Percentiles rank a stretch among this genome's conserved stretches.
Evolutionary conservation across 2,888 invertebrate species (phyloP).

Genomic region (Sinodicranocentrus sp.): DNA sequence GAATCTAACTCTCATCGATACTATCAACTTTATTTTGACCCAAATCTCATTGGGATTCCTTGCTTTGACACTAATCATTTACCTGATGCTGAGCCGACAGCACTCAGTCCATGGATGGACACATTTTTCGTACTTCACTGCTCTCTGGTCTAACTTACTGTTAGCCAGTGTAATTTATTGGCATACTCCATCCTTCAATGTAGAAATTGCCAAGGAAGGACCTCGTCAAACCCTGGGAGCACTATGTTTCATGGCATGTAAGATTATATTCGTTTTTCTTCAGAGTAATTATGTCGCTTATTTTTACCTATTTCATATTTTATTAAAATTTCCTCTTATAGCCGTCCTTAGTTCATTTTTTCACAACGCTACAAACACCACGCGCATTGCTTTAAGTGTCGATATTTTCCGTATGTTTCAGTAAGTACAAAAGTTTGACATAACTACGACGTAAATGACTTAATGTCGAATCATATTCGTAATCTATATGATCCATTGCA

Average conservation of each 20-base stretch:
- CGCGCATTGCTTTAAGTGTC: slow-evolving; percentile 62
- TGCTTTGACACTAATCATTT: slow-evolving; percentile 66
- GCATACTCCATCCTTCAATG: slow-evolving; percentile 60
- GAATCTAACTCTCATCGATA: slow-evolving; percentile 69
- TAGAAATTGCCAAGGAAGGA: slow-evolving; percentile 67
- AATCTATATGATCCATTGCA: not conserved
- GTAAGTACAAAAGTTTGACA: slow-evolving; percentile 36
- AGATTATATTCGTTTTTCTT: slow-evolving; percentile 22
- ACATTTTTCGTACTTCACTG: slow-evolving; percentile 69
- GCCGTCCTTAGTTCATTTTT: slow-evolving; percentile 68
- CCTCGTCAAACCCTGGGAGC: slow-evolving; percentile 63
- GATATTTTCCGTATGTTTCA: slow-evolving; percentile 69
- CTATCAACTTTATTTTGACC: slow-evolving; percentile 69
- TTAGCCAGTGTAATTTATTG: slow-evolving; percentile 69
- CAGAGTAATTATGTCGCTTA: too few relatives aligned
- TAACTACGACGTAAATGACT: not conserved
- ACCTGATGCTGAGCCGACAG: slow-evolving; percentile 63
- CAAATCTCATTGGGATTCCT: slow-evolving; percentile 69
- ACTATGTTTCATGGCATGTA: slow-evolving; percentile 70
- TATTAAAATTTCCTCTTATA: too few relatives aligned
- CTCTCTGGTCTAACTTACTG: slow-evolving; percentile 67
- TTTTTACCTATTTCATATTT: too few relatives aligned
- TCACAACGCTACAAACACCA: slow-evolving; percentile 69
- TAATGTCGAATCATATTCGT: not conserved
- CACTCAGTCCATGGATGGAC: slow-evolving; percentile 70